phyloP scores from a whole-genome alignment of 2,888 invertebrate genomes.

The Kuschelorhynchus macadamiae region DNA sequence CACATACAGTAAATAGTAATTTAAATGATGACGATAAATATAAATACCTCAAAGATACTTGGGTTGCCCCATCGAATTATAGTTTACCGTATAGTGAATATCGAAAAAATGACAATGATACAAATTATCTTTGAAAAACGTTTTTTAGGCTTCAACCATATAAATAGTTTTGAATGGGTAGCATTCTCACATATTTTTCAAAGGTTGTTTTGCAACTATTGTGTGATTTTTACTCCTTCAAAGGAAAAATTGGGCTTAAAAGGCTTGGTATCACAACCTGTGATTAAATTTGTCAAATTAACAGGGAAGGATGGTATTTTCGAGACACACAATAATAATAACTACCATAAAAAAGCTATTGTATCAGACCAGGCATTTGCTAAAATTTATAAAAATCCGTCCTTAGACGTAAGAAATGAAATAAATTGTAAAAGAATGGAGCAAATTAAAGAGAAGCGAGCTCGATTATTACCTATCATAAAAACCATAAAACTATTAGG shows the following conservation, averaged over 20 bases:
- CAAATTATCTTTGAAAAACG: no score
- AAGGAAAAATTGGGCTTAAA: neutral
- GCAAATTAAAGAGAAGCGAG: no score
- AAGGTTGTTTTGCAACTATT: neutral
- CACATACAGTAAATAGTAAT: neutral
- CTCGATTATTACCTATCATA: no score
- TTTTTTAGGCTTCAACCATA: neutral
- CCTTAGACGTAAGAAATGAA: no score
- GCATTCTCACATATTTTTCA: neutral
- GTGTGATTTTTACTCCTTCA: neutral
- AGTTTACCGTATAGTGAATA: neutral
- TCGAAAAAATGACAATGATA: neutral
- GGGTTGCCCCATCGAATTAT: neutral
- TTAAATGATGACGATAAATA: neutral
- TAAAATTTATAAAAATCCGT: no score
- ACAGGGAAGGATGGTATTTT: no score
- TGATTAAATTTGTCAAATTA: neutral
- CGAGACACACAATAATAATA: no score
- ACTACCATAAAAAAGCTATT: no score
- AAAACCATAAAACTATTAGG: no score
- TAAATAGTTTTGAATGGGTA: neutral
- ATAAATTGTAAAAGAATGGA: no score
- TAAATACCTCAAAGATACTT: neutral
- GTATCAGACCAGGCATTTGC: no score
- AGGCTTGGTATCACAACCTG: neutral